phyloP scores from a whole-genome alignment of 1,140 invertebrate species.

The Varroa destructor region DNA sequence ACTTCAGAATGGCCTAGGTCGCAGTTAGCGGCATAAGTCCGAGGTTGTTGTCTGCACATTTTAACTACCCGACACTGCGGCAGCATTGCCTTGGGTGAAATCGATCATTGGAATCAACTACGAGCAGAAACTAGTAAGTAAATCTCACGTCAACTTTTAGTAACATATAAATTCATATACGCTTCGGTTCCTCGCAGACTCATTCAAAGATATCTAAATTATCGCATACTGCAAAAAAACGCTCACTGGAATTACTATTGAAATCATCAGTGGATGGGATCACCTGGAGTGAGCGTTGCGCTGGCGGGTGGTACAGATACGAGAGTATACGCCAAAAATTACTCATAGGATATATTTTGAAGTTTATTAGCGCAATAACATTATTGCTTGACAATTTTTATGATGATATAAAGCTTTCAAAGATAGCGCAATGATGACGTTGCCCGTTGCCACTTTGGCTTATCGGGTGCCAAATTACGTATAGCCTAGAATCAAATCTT shows the following conservation, averaged over 20 bases:
- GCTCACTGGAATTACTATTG: too few relatives aligned
- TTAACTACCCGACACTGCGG: neutral
- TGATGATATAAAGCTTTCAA: neutral
- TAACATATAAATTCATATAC: neutral
- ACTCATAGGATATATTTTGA: too few relatives aligned
- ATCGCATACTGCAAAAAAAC: neutral
- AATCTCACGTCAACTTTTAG: neutral
- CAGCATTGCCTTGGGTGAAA: neutral
- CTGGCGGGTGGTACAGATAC: too few relatives aligned
- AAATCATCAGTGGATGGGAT: too few relatives aligned
- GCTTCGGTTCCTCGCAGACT: neutral
- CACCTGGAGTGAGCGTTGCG: too few relatives aligned
- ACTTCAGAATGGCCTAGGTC: slow-evolving; percentile 1
- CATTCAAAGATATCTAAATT: neutral
- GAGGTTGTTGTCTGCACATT: slow-evolving; percentile 1
- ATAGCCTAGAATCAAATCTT: neutral
- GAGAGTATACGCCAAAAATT: too few relatives aligned
- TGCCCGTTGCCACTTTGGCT: neutral
- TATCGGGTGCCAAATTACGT: neutral
- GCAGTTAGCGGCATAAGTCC: neutral
- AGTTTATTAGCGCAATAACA: too few relatives aligned
- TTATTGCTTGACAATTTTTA: too few relatives aligned
- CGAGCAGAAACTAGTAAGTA: neutral
- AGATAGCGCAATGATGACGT: neutral
- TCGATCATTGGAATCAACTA: neutral